Evolutionary conservation across 2,113 vertebrate genomes (phyloP).

Genomic region (Pseudorhombus dupliciocellatus): DNA sequence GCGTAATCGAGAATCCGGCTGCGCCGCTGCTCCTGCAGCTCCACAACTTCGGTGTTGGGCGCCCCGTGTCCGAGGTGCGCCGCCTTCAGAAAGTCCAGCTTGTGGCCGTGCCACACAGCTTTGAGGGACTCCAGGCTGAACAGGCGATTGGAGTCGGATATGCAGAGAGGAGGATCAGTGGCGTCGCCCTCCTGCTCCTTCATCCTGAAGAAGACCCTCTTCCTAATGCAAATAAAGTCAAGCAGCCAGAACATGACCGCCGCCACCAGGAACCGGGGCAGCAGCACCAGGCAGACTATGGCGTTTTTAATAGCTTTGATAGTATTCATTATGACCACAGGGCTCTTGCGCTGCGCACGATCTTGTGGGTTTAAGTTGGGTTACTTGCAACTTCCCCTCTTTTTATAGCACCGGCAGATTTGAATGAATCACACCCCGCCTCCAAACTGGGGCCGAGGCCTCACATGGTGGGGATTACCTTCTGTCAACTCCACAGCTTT

Average conservation of each 20-base stretch:
- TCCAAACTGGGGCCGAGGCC: slow-evolving; percentile 89
- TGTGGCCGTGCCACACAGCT: slow-evolving; percentile 96
- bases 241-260: slow-evolving; percentile 95
- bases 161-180: slow-evolving; percentile 91
- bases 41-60: slow-evolving; percentile 92
- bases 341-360: slow-evolving; percentile 68
- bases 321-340: slow-evolving; percentile 82
- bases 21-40: slow-evolving; percentile 83
- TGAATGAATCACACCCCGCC: slow-evolving; percentile 95
- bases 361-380: slow-evolving; percentile 77
- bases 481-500: slow-evolving; percentile 69
- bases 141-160: slow-evolving; percentile 95
- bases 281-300: slow-evolving; percentile 87
- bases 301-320: slow-evolving; percentile 89
- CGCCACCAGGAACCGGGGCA: slow-evolving; percentile 93
- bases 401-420: slow-evolving; percentile 91
- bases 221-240: slow-evolving; percentile 95
- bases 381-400: slow-evolving; percentile 76
- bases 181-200: slow-evolving; percentile 76
- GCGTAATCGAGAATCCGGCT: slow-evolving; percentile 89
- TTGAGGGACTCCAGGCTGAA: slow-evolving; percentile 93
- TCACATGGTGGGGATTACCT: slow-evolving; percentile 94
- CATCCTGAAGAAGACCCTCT: slow-evolving; percentile 83
- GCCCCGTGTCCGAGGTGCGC: slow-evolving; percentile 89
- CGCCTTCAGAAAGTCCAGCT: slow-evolving; percentile 94